Conservation (phyloP, 2,797 vertebrate species). For the Lithobates pipiens region DNA sequence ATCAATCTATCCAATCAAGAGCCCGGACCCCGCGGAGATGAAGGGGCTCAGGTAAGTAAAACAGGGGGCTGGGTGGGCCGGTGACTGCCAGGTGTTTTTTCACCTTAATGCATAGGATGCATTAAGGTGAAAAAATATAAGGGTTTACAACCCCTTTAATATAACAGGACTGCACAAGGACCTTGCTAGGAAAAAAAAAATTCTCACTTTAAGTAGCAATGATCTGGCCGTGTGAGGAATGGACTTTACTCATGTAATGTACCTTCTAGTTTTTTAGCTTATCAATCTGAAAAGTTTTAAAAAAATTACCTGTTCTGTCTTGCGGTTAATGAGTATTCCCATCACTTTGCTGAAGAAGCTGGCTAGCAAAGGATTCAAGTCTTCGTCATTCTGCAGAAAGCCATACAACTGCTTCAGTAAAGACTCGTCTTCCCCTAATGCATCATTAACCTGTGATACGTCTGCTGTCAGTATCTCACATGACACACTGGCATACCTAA, state of each 20-base stretch:
- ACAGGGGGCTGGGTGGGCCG: too few species aligned
- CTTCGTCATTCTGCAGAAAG: conserved; percentile 70
- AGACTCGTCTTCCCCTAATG: conserved; percentile 72
- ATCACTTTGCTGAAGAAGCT: conserved; percentile 80
- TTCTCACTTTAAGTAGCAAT: too few species aligned
- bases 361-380: conserved; percentile 73
- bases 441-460: conserved; percentile 75
- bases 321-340: conserved; percentile 77
- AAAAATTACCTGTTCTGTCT: conserved; percentile 72
- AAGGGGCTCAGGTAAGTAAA: too few species aligned
- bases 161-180: too few species aligned
- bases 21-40: too few species aligned
- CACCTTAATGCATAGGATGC: too few species aligned
- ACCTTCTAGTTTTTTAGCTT: neutral
- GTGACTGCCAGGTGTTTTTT: too few species aligned
- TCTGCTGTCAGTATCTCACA: conserved; percentile 77
- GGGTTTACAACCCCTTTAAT: too few species aligned
- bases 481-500: conserved; percentile 76
- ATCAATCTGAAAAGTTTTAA: neutral
- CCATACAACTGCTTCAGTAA: conserved; percentile 73
- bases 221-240: neutral
- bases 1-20: too few species aligned
- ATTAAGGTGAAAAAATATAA: too few species aligned
- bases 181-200: too few species aligned
- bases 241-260: neutral